Evolutionary conservation across 2,797 vertebrate species (phyloP).

Genomic region (Halcyon leucocephala): DNA sequence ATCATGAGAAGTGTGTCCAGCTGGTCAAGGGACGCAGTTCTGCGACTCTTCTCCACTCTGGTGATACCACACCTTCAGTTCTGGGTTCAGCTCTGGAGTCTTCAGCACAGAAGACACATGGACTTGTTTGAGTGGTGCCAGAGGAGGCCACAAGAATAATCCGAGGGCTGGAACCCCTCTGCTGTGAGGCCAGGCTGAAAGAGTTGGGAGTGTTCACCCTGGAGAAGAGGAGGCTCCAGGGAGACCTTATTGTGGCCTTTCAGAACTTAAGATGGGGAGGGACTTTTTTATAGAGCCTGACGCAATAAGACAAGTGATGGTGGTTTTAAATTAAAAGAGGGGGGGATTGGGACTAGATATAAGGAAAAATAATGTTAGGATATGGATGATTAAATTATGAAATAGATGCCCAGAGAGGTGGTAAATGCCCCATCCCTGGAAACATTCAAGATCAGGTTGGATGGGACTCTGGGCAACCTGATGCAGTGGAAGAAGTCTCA

Average conservation of each 20-base stretch:
- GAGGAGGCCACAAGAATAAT: neutral
- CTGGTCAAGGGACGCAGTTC: accelerated
- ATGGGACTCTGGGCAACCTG: neutral
- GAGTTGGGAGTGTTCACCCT: neutral
- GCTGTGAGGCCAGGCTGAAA: neutral
- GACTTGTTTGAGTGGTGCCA: neutral
- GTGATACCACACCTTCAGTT: neutral
- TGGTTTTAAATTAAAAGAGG: neutral
- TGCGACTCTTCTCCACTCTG: accelerated
- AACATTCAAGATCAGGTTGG: neutral
- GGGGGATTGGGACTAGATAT: neutral
- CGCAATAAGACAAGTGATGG: accelerated
- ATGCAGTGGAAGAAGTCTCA: too few species aligned
- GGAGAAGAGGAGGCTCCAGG: accelerated
- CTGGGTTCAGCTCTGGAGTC: neutral
- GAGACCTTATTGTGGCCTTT: neutral
- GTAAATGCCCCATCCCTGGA: neutral
- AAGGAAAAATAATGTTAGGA: neutral
- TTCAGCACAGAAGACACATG: accelerated
- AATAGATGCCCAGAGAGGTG: neutral
- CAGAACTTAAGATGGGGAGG: neutral
- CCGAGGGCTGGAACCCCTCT: neutral
- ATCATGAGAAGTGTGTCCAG: accelerated
- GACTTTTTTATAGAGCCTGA: neutral
- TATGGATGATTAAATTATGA: neutral